Evolutionary conservation across 2,888 invertebrate species (phyloP).

Genomic region (Chloroclystis v-ata): DNA sequence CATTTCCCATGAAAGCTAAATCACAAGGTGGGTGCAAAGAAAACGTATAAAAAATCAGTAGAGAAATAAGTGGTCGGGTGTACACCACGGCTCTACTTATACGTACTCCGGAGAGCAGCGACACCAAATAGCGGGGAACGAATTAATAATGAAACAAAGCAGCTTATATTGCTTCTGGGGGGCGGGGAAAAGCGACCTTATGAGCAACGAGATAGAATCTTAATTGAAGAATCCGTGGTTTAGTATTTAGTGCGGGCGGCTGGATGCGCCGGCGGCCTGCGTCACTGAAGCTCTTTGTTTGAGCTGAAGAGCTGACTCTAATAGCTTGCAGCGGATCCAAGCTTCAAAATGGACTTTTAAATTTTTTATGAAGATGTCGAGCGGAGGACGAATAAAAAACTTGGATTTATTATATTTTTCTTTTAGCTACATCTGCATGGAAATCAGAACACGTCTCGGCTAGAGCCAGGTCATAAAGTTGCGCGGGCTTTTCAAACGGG

Average conservation of each 20-base stretch:
- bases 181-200: conserved; percentile 58
- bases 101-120: conserved; percentile 64
- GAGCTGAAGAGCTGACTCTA: conserved; percentile 74
- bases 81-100: conserved; percentile 58
- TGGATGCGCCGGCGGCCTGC: conserved; percentile 59
- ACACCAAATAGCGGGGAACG: conserved; percentile 72
- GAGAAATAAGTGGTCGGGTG: conserved; percentile 50
- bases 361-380: conserved; percentile 67
- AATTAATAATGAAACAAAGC: conserved; percentile 70
- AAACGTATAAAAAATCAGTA: conserved; percentile 35
- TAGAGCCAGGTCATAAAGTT: conserved; percentile 20
- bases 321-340: conserved; percentile 73
- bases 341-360: conserved; percentile 74
- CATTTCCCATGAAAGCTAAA: conserved; percentile 20
- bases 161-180: conserved; percentile 49
- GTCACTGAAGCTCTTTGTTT: conserved; percentile 73
- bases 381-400: conserved; percentile 45
- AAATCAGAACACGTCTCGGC: conserved; percentile 25
- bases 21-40: conserved; percentile 19
- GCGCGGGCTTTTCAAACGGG: conserved; percentile 17
- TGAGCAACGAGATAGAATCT: conserved; percentile 58
- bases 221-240: conserved; percentile 56
- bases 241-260: conserved; percentile 53
- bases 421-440: conserved; percentile 25
- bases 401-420: conserved; percentile 34